Percentiles rank a stretch among this genome's conserved stretches.
Conservation (phyloP, 2,797 vertebrate species). For the Lophura swinhoii region DNA sequence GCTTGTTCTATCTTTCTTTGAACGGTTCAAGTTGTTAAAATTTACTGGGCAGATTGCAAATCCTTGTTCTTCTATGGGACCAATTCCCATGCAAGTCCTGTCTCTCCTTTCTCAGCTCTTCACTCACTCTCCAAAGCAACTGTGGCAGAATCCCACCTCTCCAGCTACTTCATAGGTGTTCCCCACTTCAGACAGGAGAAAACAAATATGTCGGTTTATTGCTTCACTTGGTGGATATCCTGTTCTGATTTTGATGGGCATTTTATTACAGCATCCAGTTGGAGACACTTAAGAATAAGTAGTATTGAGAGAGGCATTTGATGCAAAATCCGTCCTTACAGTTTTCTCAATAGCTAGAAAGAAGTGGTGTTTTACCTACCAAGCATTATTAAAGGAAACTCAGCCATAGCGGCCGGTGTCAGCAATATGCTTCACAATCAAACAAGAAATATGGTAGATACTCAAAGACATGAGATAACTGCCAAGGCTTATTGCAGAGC, state of each 20-base stretch:
- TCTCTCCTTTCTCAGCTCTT: neutral
- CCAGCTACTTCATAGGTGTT: neutral
- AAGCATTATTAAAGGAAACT: slow-evolving; percentile 15
- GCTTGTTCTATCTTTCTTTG: neutral
- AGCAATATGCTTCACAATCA: slow-evolving; percentile 45
- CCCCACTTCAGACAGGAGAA: accelerated
- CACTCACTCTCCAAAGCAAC: neutral
- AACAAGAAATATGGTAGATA: slow-evolving; percentile 54
- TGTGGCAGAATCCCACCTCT: neutral
- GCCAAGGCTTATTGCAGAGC: slow-evolving; percentile 67
- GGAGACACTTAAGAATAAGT: neutral
- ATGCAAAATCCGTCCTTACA: neutral
- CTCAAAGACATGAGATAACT: slow-evolving; percentile 47
- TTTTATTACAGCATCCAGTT: neutral
- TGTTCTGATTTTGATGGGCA: neutral
- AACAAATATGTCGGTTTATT: neutral
- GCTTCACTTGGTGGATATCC: neutral
- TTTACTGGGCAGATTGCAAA: slow-evolving; percentile 37
- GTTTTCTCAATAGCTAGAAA: neutral
- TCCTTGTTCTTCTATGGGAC: neutral
- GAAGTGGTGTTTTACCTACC: slow-evolving; percentile 35
- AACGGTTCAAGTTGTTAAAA: slow-evolving; percentile 2
- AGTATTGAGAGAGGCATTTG: neutral
- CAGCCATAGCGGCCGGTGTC: slow-evolving; percentile 24
- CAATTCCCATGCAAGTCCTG: neutral